These are phyloP conservation scores for Chaetogeoica ovagalla DNA, from an alignment of 2,888 invertebrate genomes.

Conservation along the genomic window DNA sequence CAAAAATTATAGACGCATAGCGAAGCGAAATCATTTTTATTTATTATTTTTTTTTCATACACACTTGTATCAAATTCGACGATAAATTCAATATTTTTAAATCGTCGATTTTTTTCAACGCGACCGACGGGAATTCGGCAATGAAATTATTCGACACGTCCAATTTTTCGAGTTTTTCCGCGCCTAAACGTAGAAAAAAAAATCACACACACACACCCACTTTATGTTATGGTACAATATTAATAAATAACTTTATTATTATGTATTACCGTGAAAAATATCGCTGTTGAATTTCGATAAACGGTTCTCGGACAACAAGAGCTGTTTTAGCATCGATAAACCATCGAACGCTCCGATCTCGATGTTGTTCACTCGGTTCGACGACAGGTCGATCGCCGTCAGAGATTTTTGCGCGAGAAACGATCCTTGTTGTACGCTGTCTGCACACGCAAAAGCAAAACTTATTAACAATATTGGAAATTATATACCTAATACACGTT, in stretches of 20 bases:
- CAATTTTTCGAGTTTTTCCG: constrained; percentile 74
- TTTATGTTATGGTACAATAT: background rate
- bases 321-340: constrained; percentile 68
- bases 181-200: constrained; percentile 62
- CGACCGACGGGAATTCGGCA: constrained; percentile 76
- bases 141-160: constrained; percentile 88
- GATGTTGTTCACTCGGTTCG: constrained; percentile 74
- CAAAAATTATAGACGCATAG: background rate
- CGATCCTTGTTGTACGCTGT: constrained; percentile 68
- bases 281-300: constrained; percentile 81
- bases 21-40: too few species aligned
- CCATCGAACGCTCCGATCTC: constrained; percentile 77
- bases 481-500: too few species aligned
- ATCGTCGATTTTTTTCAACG: constrained; percentile 71
- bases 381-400: constrained; percentile 76
- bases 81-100: constrained; percentile 78
- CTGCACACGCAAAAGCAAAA: constrained; percentile 62
- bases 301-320: constrained; percentile 78
- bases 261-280: constrained; percentile 68
- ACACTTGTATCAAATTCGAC: constrained; percentile 78
- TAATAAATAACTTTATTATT: too few species aligned
- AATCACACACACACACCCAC: background rate
- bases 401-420: constrained; percentile 73
- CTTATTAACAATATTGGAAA: background rate
- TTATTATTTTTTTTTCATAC: constrained; percentile 59